phyloP scores from a whole-genome alignment of 2,888 invertebrate species.

The Hybos culiciformis region DNA sequence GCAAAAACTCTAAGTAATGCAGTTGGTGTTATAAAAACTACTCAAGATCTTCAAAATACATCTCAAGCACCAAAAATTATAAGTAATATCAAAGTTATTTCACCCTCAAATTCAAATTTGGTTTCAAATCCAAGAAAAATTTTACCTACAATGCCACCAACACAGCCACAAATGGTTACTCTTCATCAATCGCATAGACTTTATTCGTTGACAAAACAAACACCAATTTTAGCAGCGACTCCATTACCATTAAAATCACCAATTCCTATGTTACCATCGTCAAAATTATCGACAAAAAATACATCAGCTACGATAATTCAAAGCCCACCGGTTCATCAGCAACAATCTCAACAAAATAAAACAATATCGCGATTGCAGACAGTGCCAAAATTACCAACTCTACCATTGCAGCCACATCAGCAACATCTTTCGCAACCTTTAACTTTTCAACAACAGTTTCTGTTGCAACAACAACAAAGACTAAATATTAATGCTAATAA shows the following conservation, averaged over 20 bases:
- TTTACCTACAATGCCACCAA: constrained; percentile 18
- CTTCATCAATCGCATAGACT: constrained; percentile 14
- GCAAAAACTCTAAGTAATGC: constrained; percentile 14
- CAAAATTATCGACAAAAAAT: constrained; percentile 6
- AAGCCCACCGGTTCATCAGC: constrained; percentile 19
- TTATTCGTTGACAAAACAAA: constrained; percentile 10
- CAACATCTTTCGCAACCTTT: background rate
- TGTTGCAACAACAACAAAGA: constrained; percentile 9
- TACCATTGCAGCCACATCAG: too few relatives aligned
- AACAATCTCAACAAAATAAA: constrained; percentile 21
- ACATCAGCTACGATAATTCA: constrained; percentile 8
- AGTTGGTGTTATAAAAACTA: too few relatives aligned
- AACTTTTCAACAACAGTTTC: constrained; percentile 9
- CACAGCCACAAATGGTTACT: constrained; percentile 18
- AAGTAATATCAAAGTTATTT: background rate
- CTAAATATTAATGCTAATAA: constrained; percentile 34
- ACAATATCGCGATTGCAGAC: constrained; percentile 23
- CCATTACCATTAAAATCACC: constrained; percentile 7
- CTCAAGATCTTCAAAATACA: background rate
- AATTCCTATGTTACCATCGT: constrained; percentile 12
- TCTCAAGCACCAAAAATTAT: background rate
- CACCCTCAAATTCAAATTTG: background rate
- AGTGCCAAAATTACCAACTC: constrained; percentile 21
- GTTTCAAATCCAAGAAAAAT: constrained; percentile 19
- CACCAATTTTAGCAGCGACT: constrained; percentile 3